Conservation (phyloP, 2,797 vertebrate species). For the Macropodus opercularis region DNA sequence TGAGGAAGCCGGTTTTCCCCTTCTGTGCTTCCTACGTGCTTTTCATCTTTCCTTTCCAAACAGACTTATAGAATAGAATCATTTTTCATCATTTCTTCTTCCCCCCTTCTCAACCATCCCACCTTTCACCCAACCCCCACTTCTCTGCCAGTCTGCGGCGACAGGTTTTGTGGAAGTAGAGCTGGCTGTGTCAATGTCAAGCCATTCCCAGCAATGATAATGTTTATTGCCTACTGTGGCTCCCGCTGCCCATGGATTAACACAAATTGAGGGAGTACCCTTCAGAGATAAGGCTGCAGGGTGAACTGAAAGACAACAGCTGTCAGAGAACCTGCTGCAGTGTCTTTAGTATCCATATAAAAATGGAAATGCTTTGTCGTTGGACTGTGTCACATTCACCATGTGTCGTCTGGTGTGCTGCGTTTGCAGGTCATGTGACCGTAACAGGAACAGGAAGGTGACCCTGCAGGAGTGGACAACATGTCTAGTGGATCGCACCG, state of each 20-base stretch:
- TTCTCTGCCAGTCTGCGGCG: conserved; percentile 59
- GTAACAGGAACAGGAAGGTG: conserved; percentile 80
- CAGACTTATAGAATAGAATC: too few relatives aligned
- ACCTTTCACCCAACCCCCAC: conserved; percentile 24
- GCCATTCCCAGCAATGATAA: conserved; percentile 81
- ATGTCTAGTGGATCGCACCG: conserved; percentile 78
- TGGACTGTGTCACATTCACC: conserved; percentile 12
- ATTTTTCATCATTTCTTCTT: conserved; percentile 24
- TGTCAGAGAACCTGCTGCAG: conserved; percentile 6
- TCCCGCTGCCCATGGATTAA: conserved; percentile 74
- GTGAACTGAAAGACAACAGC: conserved; percentile 59
- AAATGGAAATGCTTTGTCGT: too few relatives aligned
- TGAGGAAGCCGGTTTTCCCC: conserved; percentile 9
- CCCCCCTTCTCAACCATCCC: conserved; percentile 16
- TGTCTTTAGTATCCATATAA: too few relatives aligned
- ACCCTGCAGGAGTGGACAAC: conserved; percentile 80
- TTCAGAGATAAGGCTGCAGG: conserved; percentile 65
- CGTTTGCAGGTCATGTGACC: conserved; percentile 78
- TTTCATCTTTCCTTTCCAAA: conserved; percentile 35
- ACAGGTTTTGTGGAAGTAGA: conserved; percentile 65
- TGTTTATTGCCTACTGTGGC: conserved; percentile 80
- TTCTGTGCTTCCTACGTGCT: conserved; percentile 15
- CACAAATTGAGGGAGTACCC: conserved; percentile 77
- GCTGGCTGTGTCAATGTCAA: conserved; percentile 80
- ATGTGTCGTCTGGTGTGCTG: conserved; percentile 33